phyloP scores from a whole-genome alignment of 2,797 vertebrate genomes.

The Acanthurus lineatus region DNA sequence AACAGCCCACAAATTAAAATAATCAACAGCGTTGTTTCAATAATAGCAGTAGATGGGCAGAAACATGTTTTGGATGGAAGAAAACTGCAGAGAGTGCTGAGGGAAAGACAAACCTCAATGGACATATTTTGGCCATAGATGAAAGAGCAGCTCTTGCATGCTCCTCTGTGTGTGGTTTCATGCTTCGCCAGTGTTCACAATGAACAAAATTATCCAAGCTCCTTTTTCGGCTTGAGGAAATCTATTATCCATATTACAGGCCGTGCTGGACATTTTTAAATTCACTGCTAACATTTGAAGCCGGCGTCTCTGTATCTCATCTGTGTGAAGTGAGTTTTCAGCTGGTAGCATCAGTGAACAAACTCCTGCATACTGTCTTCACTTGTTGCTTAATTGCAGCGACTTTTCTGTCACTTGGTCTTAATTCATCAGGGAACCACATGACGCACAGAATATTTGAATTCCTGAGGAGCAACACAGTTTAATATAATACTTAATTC shows the following conservation, averaged over 20 bases:
- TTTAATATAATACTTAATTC: constrained; percentile 8
- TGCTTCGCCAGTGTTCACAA: constrained; percentile 70
- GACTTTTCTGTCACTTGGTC: constrained; percentile 30
- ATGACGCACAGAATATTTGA: constrained; percentile 21
- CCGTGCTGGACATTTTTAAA: constrained; percentile 42
- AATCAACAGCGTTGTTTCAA: constrained; percentile 60
- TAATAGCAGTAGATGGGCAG: constrained; percentile 37
- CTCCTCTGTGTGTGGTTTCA: constrained; percentile 77
- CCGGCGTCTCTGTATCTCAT: constrained; percentile 36
- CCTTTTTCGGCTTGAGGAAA: constrained; percentile 70
- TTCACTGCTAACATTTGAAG: constrained; percentile 29
- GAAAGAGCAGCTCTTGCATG: constrained; percentile 72
- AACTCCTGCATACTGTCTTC: constrained; percentile 39
- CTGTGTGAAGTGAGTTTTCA: constrained; percentile 27
- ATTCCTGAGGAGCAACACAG: background rate
- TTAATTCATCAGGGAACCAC: constrained; percentile 21
- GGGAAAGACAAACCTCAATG: constrained; percentile 54
- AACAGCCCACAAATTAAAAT: constrained; percentile 56
- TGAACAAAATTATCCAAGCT: constrained; percentile 68
- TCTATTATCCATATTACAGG: constrained; percentile 68
- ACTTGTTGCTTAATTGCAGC: constrained; percentile 33
- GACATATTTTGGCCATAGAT: constrained; percentile 74
- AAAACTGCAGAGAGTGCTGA: constrained; percentile 32
- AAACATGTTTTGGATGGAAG: constrained; percentile 61
- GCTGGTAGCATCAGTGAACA: constrained; percentile 22